Evolutionary conservation across 2,113 vertebrate genomes (phyloP).

Genomic region (Nannospalax galili): DNA sequence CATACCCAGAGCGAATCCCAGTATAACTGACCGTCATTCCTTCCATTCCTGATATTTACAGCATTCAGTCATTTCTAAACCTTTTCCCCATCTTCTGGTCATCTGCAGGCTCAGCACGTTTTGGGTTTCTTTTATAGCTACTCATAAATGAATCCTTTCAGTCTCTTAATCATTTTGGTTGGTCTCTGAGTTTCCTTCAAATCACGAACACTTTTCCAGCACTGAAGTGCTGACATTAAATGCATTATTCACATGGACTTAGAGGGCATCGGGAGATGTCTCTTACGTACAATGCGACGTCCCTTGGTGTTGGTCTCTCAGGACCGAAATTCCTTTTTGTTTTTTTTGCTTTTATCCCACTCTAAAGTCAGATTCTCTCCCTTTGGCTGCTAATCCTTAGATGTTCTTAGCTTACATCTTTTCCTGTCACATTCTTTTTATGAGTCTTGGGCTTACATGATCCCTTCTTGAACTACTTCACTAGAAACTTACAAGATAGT

Average conservation of each 20-base stretch:
- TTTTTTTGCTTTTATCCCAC: constrained; percentile 61
- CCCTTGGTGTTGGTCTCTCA: constrained; percentile 40
- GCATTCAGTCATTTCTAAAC: constrained; percentile 32
- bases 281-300: constrained; percentile 47
- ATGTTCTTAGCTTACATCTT: constrained; percentile 57
- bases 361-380: constrained; percentile 61
- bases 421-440: constrained; percentile 58
- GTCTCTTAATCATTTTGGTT: constrained; percentile 72
- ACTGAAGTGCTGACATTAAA: constrained; percentile 53
- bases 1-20: constrained; percentile 26
- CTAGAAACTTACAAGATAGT: constrained; percentile 31
- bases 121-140: constrained; percentile 28
- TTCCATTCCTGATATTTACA: constrained; percentile 18
- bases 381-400: constrained; percentile 57
- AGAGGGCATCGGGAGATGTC: constrained; percentile 23
- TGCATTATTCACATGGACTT: constrained; percentile 16
- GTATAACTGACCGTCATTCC: constrained; percentile 29
- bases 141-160: constrained; percentile 60
- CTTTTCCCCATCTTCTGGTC: neutral
- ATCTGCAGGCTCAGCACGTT: constrained; percentile 31
- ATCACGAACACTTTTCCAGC: constrained; percentile 11
- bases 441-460: constrained; percentile 59
- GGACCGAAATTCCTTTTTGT: constrained; percentile 58
- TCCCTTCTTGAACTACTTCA: constrained; percentile 63
- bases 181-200: constrained; percentile 45